Evolutionary conservation across 2,113 vertebrate genomes (phyloP).

Genomic region (Phalacrocorax aristotelis): DNA sequence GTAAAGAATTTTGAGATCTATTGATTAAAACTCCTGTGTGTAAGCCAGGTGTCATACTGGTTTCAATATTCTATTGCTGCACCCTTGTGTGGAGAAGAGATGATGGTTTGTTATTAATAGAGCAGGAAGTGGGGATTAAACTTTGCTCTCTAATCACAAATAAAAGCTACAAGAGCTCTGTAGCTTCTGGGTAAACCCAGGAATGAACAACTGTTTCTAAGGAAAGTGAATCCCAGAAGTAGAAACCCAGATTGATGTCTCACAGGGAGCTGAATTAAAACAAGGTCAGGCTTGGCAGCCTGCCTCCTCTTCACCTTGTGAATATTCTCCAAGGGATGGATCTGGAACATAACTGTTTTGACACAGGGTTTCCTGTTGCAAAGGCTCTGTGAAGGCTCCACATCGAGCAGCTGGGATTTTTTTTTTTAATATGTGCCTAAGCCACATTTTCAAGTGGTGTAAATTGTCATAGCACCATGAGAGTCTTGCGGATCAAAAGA

Average conservation of each 20-base stretch:
- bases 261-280: constrained; percentile 8
- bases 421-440: not conserved
- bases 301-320: constrained; percentile 53
- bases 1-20: not conserved
- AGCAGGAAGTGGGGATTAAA: constrained; percentile 41
- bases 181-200: constrained; percentile 24
- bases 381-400: not conserved
- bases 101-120: not conserved
- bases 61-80: not conserved
- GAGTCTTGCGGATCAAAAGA: not conserved
- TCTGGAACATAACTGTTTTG: constrained; percentile 13
- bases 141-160: constrained; percentile 48
- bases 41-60: not conserved
- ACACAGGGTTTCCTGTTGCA: constrained; percentile 6
- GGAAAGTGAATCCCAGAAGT: constrained; percentile 7
- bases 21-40: not conserved
- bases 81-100: not conserved
- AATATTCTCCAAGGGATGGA: not conserved
- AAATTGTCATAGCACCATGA: not conserved
- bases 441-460: not conserved
- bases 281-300: constrained; percentile 10
- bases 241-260: constrained; percentile 45
- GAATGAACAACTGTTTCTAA: constrained; percentile 21
- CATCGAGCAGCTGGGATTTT: not conserved
- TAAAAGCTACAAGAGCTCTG: constrained; percentile 24